These are phyloP conservation scores for Eupithecia pulchellata DNA, from an alignment of 2,888 invertebrate genomes.

Conservation along the genomic window DNA sequence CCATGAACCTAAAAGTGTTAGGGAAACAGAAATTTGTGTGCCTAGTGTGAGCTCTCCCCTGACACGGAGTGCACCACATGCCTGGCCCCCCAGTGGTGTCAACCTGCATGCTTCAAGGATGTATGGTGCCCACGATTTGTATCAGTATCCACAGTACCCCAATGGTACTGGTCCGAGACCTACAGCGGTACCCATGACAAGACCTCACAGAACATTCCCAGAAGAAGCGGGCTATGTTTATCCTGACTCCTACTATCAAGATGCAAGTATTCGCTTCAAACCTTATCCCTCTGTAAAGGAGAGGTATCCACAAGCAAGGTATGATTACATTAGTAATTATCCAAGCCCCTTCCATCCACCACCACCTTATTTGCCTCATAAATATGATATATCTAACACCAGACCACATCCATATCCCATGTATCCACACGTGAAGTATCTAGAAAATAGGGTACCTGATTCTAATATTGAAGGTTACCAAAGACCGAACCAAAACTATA, in stretches of 20 bases:
- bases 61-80: slow-evolving; percentile 60
- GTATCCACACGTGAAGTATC: slow-evolving; percentile 72
- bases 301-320: slow-evolving; percentile 73
- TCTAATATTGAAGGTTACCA: slow-evolving; percentile 71
- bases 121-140: slow-evolving; percentile 70
- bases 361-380: slow-evolving; percentile 64
- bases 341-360: slow-evolving; percentile 71
- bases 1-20: slow-evolving; percentile 73
- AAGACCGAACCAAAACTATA: slow-evolving; percentile 67
- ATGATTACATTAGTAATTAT: slow-evolving; percentile 78
- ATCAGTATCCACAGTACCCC: slow-evolving; percentile 73
- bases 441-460: slow-evolving; percentile 71
- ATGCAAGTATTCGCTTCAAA: slow-evolving; percentile 72
- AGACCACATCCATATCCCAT: slow-evolving; percentile 67
- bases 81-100: slow-evolving; percentile 65
- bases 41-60: slow-evolving; percentile 64
- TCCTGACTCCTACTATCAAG: slow-evolving; percentile 70
- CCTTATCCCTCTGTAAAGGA: slow-evolving; percentile 77
- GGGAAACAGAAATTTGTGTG: slow-evolving; percentile 69
- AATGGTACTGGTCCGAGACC: slow-evolving; percentile 71
- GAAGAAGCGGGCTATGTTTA: slow-evolving; percentile 70
- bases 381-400: slow-evolving; percentile 74
- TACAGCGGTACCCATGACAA: slow-evolving; percentile 53
- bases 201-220: slow-evolving; percentile 64
- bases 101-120: slow-evolving; percentile 64